phyloP scores from a whole-genome alignment of 1,140 invertebrate genomes.

The Drosophila nasuta region DNA sequence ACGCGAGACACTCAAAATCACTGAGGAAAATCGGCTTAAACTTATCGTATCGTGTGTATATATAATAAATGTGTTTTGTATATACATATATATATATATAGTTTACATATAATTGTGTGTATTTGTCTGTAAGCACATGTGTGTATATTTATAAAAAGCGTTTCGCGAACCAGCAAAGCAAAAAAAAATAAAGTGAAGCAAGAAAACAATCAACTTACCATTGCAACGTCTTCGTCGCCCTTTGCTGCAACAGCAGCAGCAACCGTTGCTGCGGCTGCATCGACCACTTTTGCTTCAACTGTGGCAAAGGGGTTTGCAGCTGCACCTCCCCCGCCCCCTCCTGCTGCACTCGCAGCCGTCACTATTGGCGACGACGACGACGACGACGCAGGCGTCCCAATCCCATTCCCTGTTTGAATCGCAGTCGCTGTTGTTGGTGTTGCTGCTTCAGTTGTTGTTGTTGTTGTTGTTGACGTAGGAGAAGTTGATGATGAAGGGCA shows the following conservation, averaged over 20 bases:
- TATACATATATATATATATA: not conserved
- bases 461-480: conserved; percentile 34
- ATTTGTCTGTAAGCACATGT: conserved; percentile 1
- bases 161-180: conserved; percentile 40
- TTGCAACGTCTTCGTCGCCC: conserved; percentile 63
- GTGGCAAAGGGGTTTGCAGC: conserved; percentile 42
- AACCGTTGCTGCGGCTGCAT: conserved; percentile 13
- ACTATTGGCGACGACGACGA: conserved; percentile 23
- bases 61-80: conserved; percentile 28
- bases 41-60: conserved; percentile 53
- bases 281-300: conserved; percentile 19
- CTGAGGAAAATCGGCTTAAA: conserved; percentile 71
- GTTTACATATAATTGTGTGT: conserved; percentile 5
- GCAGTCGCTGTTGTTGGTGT: conserved; percentile 13
- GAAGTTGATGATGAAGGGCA: conserved; percentile 51
- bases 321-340: conserved; percentile 30
- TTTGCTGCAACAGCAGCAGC: conserved; percentile 2
- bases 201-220: conserved; percentile 70
- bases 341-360: conserved; percentile 1
- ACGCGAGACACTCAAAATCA: conserved; percentile 59
- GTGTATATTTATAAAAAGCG: conserved; percentile 30
- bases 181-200: conserved; percentile 30
- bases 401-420: conserved; percentile 6
- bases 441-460: conserved; percentile 15
- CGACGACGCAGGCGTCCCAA: conserved; percentile 20